A percentile compares a stretch with the other conserved stretches of the same genome.
Evolutionary conservation across 2,797 vertebrate genomes (phyloP).

Genomic region (Distichodus sexfasciatus): DNA sequence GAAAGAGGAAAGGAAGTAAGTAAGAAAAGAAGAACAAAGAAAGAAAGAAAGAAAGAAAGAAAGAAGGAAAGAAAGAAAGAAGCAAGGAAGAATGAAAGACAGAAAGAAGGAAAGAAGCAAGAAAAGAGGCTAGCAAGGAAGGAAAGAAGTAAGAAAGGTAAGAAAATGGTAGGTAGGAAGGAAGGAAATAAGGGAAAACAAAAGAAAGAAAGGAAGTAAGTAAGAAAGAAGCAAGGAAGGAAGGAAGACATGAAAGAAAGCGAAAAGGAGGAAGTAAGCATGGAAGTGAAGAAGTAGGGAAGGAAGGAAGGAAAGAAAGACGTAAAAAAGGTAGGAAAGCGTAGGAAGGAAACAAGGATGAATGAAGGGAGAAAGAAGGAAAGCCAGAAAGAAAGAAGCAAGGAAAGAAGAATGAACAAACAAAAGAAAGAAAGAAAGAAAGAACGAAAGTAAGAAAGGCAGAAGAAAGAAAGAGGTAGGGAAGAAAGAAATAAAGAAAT

Average conservation of each 20-base stretch:
- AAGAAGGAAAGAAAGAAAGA: background rate
- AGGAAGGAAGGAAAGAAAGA: no score
- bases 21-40: background rate
- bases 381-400: no score
- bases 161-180: conserved; percentile 38
- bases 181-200: conserved; percentile 39
- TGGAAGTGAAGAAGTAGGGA: background rate
- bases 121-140: background rate
- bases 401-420: no score
- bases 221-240: background rate
- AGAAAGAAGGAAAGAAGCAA: conserved; percentile 47
- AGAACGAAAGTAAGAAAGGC: no score
- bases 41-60: background rate
- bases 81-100: background rate
- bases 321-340: no score
- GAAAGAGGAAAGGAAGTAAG: conserved; percentile 59
- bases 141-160: background rate
- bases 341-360: no score
- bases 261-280: background rate
- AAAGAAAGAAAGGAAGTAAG: background rate
- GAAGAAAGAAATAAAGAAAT: no score
- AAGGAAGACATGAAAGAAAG: background rate
- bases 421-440: no score
- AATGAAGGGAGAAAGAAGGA: no score
- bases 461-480: no score